Base-by-base conservation (phyloP, 2,888 invertebrate genomes). In the Anorthoa munda region DNA sequence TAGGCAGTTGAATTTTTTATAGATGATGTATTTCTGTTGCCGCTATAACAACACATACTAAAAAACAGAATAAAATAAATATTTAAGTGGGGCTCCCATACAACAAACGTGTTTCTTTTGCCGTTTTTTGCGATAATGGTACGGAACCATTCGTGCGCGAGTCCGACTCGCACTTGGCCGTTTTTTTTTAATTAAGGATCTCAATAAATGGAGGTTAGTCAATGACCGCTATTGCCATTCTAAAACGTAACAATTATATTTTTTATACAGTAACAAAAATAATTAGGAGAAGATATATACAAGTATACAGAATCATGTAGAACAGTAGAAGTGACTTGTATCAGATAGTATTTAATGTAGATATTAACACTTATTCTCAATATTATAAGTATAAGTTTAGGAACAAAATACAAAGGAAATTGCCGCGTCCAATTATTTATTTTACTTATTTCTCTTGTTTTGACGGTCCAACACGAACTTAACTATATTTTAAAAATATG, bases 371-470 rank as follows among this genome's bases (percentile, higher is more conserved):
- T 82, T 77, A 81, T 72, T 78, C 23, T 81, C 77, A 75, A 66
- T 76, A 76, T 50, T 81, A 73, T 84, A 83, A 84, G 79, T 67
- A 83, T 79, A 72, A 69, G 13, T 69, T 71, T 85, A 83, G 83
- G 83, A 83, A 83, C 83, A 70, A 72, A 83, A 85, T 67, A 56
- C 65, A n/a, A 65, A 61, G 55, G 51, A 71, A 59, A 64, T 61
- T 13, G 48, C 71, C 48, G 46, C 12, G n/a, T 51, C 26, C 31
- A 58, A 48, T 50, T 63, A 11, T 50, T 79, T 56, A 0, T 50
- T 51, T 55, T 12, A 31, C 4, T 3, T 7, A 5, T 0, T 72
- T 60, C 56, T 66, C 79, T 61, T 66, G 53, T 75, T 31, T 58
- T 81, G 46, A 53, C 2, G 23, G 51, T 13, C 45, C 31, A 12